A percentile compares a stretch with the other conserved stretches of the same genome.
Evolutionary conservation across 2,113 vertebrate genomes (phyloP).

Genomic region (Macquaria australasica): DNA sequence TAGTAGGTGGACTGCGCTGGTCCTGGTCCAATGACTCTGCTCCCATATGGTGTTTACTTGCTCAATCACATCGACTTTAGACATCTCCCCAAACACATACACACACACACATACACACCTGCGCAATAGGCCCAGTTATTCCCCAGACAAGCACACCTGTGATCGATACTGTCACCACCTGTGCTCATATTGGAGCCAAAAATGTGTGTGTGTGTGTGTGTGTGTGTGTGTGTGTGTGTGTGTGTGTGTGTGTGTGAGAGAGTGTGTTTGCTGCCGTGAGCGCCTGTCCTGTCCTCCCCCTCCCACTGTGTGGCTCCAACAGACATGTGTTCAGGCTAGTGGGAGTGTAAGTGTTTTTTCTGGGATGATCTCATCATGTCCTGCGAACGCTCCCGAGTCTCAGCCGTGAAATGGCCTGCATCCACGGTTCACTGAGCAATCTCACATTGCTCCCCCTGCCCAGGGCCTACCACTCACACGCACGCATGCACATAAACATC

Average conservation of each 20-base stretch:
- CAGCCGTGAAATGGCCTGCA: conserved; percentile 70
- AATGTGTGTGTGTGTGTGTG: conserved; percentile 24
- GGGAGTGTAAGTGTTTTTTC: conserved; percentile 60
- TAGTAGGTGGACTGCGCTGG: conserved; percentile 61
- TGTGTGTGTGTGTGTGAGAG: conserved; percentile 14
- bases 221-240: conserved; percentile 21
- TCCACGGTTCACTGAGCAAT: conserved; percentile 70
- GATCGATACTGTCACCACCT: conserved; percentile 73
- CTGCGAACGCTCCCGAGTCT: conserved; percentile 50
- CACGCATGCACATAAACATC: conserved; percentile 11
- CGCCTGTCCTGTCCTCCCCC: conserved; percentile 31
- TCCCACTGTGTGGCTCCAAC: conserved; percentile 25
- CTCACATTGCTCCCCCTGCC: conserved; percentile 48
- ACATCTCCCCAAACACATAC: conserved; percentile 58
- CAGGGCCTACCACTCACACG: conserved; percentile 8
- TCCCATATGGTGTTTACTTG: conserved; percentile 82
- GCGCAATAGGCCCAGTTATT: conserved; percentile 53
- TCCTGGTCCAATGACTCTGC: conserved; percentile 64
- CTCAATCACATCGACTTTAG: conserved; percentile 74
- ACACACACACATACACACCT: conserved; percentile 41
- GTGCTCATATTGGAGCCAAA: conserved; percentile 69
- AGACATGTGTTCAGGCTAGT: conserved; percentile 65
- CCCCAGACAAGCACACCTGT: conserved; percentile 72
- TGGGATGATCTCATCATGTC: conserved; percentile 68
- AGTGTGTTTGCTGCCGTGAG: conserved; percentile 39